Conservation (phyloP, 2,797 vertebrate genomes). For the Spinibarbus caldwelli region DNA sequence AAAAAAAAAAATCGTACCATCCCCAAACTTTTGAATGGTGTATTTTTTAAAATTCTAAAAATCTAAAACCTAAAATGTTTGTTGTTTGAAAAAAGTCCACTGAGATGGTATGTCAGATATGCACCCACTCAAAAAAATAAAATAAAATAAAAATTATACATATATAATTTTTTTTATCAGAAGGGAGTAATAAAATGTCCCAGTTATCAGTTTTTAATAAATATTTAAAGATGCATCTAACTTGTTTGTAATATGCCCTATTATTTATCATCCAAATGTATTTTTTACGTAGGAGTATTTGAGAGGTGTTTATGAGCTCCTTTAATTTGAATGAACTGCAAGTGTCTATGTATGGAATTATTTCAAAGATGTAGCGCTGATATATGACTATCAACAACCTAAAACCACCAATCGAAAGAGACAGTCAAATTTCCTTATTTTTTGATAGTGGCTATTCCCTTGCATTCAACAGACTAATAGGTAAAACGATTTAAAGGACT, state of each 20-base stretch:
- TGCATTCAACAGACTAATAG: not conserved
- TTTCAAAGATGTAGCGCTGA: not conserved
- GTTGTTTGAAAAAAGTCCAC: not conserved
- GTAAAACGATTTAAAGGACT: not conserved
- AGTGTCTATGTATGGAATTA: not conserved
- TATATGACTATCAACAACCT: not conserved
- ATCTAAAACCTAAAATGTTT: not conserved
- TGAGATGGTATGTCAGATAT: not conserved
- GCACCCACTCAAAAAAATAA: not conserved
- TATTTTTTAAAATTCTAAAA: not conserved
- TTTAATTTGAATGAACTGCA: not conserved
- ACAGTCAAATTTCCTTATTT: not conserved
- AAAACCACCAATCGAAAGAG: not conserved
- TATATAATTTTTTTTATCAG: not conserved
- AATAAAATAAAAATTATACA: not conserved
- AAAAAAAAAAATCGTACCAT: no score
- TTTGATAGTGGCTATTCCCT: not conserved
- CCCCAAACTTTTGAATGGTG: not conserved
- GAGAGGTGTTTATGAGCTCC: not conserved
- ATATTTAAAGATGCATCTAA: not conserved
- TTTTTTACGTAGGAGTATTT: not conserved
- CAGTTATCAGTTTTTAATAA: not conserved
- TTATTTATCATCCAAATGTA: not conserved
- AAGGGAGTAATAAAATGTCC: not conserved
- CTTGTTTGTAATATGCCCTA: not conserved